phyloP scores from a whole-genome alignment of 2,113 vertebrate species.

The Pterophyllum scalare region DNA sequence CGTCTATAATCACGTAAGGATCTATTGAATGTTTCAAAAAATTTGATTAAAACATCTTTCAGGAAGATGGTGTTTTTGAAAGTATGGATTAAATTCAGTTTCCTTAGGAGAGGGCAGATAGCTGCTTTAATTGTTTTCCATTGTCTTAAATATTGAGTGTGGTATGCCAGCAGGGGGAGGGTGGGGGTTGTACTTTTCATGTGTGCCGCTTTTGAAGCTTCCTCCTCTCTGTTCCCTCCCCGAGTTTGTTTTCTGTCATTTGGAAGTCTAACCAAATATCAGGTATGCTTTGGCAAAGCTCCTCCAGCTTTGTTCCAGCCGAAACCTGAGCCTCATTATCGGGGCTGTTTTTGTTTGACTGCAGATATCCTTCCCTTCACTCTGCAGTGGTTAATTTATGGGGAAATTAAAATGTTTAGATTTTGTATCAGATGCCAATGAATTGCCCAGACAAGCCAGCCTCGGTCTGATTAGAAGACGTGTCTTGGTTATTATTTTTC shows the following conservation, averaged over 20 bases:
- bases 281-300: slow-evolving; percentile 45
- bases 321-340: slow-evolving; percentile 32
- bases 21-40: neutral
- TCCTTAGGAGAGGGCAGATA: neutral
- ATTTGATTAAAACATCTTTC: neutral
- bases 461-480: slow-evolving; percentile 36
- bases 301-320: slow-evolving; percentile 39
- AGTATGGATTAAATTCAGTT: neutral
- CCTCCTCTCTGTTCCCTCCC: slow-evolving; percentile 47
- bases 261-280: slow-evolving; percentile 56
- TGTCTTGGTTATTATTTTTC: slow-evolving; percentile 53
- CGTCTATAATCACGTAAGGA: neutral
- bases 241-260: slow-evolving; percentile 49
- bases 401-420: slow-evolving; percentile 21
- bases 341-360: neutral
- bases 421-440: neutral
- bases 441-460: slow-evolving; percentile 7
- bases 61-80: neutral
- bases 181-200: slow-evolving; percentile 39
- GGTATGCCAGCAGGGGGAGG: neutral
- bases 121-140: neutral
- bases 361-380: neutral
- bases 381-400: neutral
- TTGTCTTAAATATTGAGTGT: slow-evolving; percentile 33
- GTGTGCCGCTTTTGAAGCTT: slow-evolving; percentile 47